Base-by-base conservation (phyloP, 37 sponge, comb jelly and placozoan species). In the Agelas oroides region DNA sequence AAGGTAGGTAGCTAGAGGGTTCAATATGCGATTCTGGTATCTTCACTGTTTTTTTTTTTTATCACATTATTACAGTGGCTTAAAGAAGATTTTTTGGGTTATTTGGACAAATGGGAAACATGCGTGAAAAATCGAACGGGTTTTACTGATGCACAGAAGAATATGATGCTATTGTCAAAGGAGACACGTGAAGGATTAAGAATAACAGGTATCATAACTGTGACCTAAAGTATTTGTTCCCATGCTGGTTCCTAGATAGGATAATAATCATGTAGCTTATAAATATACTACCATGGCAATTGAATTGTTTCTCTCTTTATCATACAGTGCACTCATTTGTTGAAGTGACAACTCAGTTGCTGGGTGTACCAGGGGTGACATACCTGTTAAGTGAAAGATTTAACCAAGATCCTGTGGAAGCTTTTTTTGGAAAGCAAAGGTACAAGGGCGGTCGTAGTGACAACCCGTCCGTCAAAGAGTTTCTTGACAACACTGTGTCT, bases 251-350 rank as follows among this genome's bases (percentile, higher is more conserved):
- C 15, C 58, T 15, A 56, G 18, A 18, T 56, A 18, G 17, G 18
- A 56, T 56, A 56, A 56, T 38, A n/a, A n/a, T n/a, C n/a, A n/a
- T n/a, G n/a, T n/a, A n/a, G n/a, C n/a, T n/a, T n/a, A n/a, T n/a
- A n/a, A n/a, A n/a, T n/a, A n/a, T n/a, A n/a, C n/a, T n/a, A n/a
- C n/a, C n/a, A n/a, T n/a, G n/a, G n/a, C n/a, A n/a, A n/a, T n/a
- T n/a, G n/a, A n/a, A n/a, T n/a, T n/a, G n/a, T n/a, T 39, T 65
- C 65, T 79, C 65, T 19, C 17, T 63, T n/a, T 66, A 59, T 32
- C n/a, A 20, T 83, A n/a, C 25, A 60, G 73, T 83, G 14, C 40
- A 54, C 52, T 80, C 81, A 40, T 80, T 80, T 68, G 81, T 68
- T 65, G 81, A 67, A 28, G 55, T 80, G 70, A 68, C 58, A 23